Base-by-base conservation (phyloP, 2,888 invertebrate genomes). In the Xestobium rufovillosum region DNA sequence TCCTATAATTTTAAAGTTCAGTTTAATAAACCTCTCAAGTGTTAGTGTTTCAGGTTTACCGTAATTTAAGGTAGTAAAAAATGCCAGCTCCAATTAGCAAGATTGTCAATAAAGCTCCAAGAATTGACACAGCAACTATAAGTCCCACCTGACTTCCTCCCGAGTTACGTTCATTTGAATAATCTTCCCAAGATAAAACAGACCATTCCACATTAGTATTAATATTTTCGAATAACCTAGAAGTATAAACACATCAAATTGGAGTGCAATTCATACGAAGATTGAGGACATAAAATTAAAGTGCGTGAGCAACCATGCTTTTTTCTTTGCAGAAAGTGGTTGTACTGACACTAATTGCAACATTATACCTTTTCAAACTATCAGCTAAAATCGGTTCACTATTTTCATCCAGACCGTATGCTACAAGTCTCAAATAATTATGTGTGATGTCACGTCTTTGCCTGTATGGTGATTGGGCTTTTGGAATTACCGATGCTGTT, bases 401-500 rank as follows among this genome's bases (percentile, higher is more conserved):
- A n/a, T 19, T n/a, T 19, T 6, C 6, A 19, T 19, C 23, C 23
- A 19, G 23, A 8, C 23, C 23, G n/a, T 19, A 19, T 8, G 23
- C 23, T 19, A 19, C 23, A 19, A 19, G 6, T 19, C 23, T 19
- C n/a, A 19, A 19, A n/a, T 19, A 19, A n/a, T 19, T 8, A n/a
- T 19, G 6, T 8, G 23, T 8, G n/a, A 8, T n/a, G n/a, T 19
- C 23, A 19, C n/a, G 6, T 19, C 23, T 19, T 6, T 6, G 6
- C 6, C n/a, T 19, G 6, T n/a, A n/a, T 6, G 23, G 6, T 19
- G 23, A 19, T 19, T 19, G 6, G n/a, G 23, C 6, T n/a, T 19
- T 19, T 6, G 23, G 23, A 6, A 19, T n/a, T n/a, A 19, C 23
- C 23, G 23, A 19, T 19, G 23, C 23, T 19, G 23, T 19, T 19